Percentiles rank a stretch among this genome's conserved stretches.
These are phyloP conservation scores for Galbula dea DNA, from an alignment of 2,113 vertebrate species.

Conservation along the genomic window DNA sequence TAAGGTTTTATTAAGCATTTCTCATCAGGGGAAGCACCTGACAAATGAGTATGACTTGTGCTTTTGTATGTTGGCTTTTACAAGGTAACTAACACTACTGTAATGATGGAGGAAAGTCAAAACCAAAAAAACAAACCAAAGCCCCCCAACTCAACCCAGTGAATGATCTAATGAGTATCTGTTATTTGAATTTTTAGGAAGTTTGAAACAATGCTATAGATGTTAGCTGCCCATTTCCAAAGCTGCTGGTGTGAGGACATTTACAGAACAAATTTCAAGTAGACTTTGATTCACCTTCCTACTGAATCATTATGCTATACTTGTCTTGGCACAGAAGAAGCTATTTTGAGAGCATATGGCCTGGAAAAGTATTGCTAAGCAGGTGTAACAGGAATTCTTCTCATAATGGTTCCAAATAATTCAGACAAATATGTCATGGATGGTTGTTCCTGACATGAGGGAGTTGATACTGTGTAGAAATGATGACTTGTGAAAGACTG, in stretches of 20 bases:
- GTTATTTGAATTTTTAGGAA: not conserved
- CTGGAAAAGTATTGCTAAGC: constrained; percentile 19
- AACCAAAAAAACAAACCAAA: no score
- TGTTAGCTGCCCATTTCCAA: not conserved
- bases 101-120: not conserved
- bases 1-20: not conserved
- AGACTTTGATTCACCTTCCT: not conserved
- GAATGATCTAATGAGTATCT: not conserved
- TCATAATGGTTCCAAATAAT: not conserved
- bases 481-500: not conserved
- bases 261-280: not conserved
- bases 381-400: not conserved
- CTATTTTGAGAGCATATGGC: constrained; percentile 20
- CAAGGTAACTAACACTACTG: not conserved
- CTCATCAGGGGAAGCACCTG: not conserved
- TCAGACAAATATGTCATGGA: constrained; percentile 12
- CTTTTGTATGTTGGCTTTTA: not conserved
- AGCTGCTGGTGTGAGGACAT: not conserved
- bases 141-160: no score
- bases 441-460: not conserved
- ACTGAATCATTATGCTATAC: not conserved
- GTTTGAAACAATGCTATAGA: not conserved
- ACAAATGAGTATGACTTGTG: not conserved
- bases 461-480: not conserved
- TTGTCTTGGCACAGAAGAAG: not conserved